Evolutionary conservation across 2,797 vertebrate genomes (phyloP).

Genomic region (Sebastes itinus): DNA sequence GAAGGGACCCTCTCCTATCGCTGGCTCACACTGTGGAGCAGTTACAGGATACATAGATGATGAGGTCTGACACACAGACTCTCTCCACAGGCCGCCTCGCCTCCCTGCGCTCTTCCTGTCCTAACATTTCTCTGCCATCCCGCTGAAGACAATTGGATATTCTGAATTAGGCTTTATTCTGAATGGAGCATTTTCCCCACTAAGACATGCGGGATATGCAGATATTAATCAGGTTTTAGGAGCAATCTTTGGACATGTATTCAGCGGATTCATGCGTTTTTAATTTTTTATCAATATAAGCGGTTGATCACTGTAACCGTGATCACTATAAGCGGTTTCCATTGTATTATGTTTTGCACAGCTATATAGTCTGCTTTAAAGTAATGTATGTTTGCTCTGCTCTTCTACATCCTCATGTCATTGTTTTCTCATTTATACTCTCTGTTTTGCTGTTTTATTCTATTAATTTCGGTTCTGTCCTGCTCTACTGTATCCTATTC

Average conservation of each 20-base stretch:
- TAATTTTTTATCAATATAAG: too few species aligned
- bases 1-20: conserved; percentile 4
- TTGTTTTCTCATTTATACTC: not conserved
- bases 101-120: conserved; percentile 32
- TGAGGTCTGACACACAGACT: conserved; percentile 51
- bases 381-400: not conserved
- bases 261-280: too few species aligned
- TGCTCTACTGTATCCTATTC: not conserved
- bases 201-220: too few species aligned
- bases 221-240: too few species aligned
- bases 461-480: not conserved
- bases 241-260: too few species aligned
- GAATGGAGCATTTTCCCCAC: too few species aligned
- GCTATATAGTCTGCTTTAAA: not conserved
- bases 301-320: too few species aligned
- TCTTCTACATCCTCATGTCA: not conserved
- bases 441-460: not conserved
- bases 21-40: conserved; percentile 13
- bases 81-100: conserved; percentile 12
- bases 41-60: conserved; percentile 32
- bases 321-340: too few species aligned
- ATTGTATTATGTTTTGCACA: not conserved
- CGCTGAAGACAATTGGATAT: conserved; percentile 11
- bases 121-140: conserved; percentile 13
- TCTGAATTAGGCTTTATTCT: too few species aligned